phyloP scores from a whole-genome alignment of 1,140 invertebrate species.

The Lepidurus packardi region DNA sequence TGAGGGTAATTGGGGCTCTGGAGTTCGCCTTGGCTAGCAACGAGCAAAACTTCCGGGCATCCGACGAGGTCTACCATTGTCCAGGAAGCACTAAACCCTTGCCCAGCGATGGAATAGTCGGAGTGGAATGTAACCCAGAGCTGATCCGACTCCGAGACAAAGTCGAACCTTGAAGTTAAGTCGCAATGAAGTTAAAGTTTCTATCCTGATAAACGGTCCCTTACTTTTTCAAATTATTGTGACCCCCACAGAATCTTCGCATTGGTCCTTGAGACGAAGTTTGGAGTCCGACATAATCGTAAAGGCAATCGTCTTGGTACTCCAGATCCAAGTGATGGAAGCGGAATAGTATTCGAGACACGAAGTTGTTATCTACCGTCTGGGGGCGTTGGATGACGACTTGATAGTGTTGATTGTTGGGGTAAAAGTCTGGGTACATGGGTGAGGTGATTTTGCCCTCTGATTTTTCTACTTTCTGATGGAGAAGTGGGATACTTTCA shows the following conservation, averaged over 20 bases:
- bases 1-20: conserved; percentile 62
- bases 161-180: conserved; percentile 48
- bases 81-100: conserved; percentile 62
- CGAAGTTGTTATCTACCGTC: conserved; percentile 51
- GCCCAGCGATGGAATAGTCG: conserved; percentile 59
- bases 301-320: conserved; percentile 64
- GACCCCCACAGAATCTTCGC: conserved; percentile 38
- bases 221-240: conserved; percentile 39
- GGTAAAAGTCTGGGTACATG: conserved; percentile 59
- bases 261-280: conserved; percentile 37
- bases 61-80: conserved; percentile 58
- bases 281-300: conserved; percentile 62
- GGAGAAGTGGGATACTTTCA: conserved; percentile 43
- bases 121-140: conserved; percentile 59
- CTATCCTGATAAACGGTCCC: conserved; percentile 36
- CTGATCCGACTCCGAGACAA: conserved; percentile 55
- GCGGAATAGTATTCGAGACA: conserved; percentile 54
- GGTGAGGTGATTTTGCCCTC: conserved; percentile 55
- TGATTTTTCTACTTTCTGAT: conserved; percentile 50
- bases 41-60: conserved; percentile 49
- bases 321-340: conserved; percentile 64
- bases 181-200: background rate
- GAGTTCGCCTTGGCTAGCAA: conserved; percentile 41
- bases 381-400: conserved; percentile 48
- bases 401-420: conserved; percentile 61